phyloP scores from a whole-genome alignment of 1,140 invertebrate genomes.

The Bombus terrestris region DNA sequence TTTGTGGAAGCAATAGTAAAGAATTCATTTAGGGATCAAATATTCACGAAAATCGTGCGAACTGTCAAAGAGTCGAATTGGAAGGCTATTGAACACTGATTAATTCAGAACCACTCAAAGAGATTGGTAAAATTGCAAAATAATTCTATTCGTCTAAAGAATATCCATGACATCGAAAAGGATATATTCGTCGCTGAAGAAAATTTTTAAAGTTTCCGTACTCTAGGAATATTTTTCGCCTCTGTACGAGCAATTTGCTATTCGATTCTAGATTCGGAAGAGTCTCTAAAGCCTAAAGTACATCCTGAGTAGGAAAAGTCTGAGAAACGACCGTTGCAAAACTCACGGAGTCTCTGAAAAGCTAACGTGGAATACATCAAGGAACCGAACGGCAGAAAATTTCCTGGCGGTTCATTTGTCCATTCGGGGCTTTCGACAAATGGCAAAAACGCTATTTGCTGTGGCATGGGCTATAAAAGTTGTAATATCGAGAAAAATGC shows the following conservation, averaged over 20 bases:
- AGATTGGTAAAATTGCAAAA: too few species aligned
- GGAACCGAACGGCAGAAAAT: not conserved
- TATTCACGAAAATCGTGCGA: not conserved
- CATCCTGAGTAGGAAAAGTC: not conserved
- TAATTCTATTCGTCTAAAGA: not conserved
- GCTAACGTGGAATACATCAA: not conserved
- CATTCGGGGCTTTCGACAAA: not conserved
- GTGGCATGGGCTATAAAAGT: conserved; percentile 12
- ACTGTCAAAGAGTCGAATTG: too few species aligned
- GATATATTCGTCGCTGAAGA: too few species aligned
- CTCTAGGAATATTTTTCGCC: too few species aligned
- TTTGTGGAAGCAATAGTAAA: not conserved
- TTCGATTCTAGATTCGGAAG: not conserved
- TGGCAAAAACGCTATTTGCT: not conserved
- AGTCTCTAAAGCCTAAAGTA: not conserved
- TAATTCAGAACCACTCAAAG: too few species aligned
- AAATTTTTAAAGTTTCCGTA: not conserved
- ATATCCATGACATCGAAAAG: not conserved
- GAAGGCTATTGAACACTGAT: too few species aligned
- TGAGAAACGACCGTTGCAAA: not conserved
- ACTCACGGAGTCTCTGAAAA: not conserved
- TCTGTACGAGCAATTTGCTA: conserved; percentile 32
- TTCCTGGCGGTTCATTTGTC: conserved; percentile 8
- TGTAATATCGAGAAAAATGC: conserved; percentile 37
- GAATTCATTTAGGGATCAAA: not conserved